Evolutionary conservation across 2,113 vertebrate species (phyloP).

Genomic region (Brachyhypopomus gauderio): DNA sequence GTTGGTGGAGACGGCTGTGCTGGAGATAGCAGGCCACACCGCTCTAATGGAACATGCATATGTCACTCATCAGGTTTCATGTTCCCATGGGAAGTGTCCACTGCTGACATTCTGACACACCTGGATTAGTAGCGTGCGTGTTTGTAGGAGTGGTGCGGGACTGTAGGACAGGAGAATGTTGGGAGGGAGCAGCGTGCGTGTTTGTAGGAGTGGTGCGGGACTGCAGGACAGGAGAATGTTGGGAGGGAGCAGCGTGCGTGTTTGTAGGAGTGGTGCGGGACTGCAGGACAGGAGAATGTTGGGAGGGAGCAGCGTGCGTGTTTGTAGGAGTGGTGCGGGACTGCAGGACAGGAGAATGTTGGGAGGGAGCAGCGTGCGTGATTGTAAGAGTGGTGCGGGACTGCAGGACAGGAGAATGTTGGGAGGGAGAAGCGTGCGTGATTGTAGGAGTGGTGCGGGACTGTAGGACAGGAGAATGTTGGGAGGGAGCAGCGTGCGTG

Average conservation of each 20-base stretch:
- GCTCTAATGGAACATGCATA: neutral
- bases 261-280: neutral
- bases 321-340: neutral
- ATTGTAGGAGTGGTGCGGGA: no score
- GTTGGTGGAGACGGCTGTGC: neutral
- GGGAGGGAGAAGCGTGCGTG: no score
- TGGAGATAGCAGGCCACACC: no score
- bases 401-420: constrained; percentile 53
- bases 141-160: constrained; percentile 6
- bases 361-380: constrained; percentile 23
- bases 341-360: constrained; percentile 49
- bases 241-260: constrained; percentile 23
- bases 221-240: constrained; percentile 49
- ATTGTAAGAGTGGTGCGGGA: no score
- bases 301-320: constrained; percentile 23
- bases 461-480: no score
- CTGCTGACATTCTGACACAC: neutral
- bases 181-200: neutral
- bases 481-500: no score
- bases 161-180: constrained; percentile 38
- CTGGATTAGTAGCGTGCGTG: neutral
- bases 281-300: constrained; percentile 49
- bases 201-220: neutral
- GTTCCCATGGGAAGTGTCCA: neutral
- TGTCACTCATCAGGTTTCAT: constrained; percentile 19